Evolutionary conservation across 2,888 invertebrate species (phyloP), one percentile per base, ranked within the genome.

Genomic region (Carterocephalus palaemon): DNA sequence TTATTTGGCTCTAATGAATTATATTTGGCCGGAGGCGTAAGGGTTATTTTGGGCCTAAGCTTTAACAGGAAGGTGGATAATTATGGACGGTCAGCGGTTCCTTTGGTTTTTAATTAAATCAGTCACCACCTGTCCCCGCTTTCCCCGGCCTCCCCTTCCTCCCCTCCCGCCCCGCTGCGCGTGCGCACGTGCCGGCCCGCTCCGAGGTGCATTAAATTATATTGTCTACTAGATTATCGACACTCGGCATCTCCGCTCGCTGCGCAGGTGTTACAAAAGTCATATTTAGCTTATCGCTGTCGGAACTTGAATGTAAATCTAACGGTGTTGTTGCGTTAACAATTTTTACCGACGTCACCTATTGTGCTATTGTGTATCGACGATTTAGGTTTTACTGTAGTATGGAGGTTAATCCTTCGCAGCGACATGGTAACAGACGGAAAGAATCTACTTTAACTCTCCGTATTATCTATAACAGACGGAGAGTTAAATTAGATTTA

Each of bases 31-130:
- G 20, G 34, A 26, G 15, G 5, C 15, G 4, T 19, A 10, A 9
- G 10, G 12, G 6, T 33, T 19, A 33, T 34, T 34, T 31, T 29
- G 10, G 36, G 16, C 33, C 34, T 15, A 10, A 42, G 3, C 16
- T 26, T 20, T 15, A 34, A 20, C 42, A 28, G 62, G 59, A 59
- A 58, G 51, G 54, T n/a, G n/a, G n/a, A n/a, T 60, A 60, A 61
- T 65, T 54, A 52, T 42, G 49, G 48, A 52, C 52, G 54, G 57
- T 62, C 54, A 56, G 34, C 8, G 29, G 49, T 57, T 64, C 61
- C 62, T 68, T 67, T 66, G 53, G 60, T 60, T 62, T 64, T 69
- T 72, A 70, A 77, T 77, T 73, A 75, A 75, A 74, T 80, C 79
- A 70, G 57, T 80, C 75, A 52, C 59, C 81, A 81, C 80, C 78